Conservation (phyloP, 1,140 invertebrate species). For the Cyrtorhinus lividipennis region DNA sequence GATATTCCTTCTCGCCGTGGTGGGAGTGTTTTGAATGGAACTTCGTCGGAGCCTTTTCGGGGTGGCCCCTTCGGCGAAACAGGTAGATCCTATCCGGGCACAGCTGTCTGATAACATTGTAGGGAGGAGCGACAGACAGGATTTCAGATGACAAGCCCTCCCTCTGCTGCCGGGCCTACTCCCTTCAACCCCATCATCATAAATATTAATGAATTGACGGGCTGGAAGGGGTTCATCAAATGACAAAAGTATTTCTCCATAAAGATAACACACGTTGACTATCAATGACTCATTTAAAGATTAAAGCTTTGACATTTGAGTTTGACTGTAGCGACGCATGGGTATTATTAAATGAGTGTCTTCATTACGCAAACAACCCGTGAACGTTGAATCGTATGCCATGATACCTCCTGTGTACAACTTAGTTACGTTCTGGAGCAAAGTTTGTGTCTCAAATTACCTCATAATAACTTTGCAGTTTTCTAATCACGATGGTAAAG, state of each 20-base stretch:
- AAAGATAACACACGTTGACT: conserved; percentile 4
- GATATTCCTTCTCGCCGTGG: background rate
- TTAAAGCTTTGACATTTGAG: no score
- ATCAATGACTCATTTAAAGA: background rate
- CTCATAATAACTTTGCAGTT: no score
- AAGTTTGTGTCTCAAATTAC: no score
- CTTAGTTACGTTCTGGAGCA: no score
- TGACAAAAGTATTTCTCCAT: conserved; percentile 1
- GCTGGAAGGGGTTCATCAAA: background rate
- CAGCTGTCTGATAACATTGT: conserved; percentile 1
- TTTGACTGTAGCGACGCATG: no score
- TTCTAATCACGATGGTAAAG: no score
- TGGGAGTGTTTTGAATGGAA: no score
- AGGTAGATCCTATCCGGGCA: background rate
- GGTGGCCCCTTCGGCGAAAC: background rate
- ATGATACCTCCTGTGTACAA: no score
- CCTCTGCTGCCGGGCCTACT: background rate
- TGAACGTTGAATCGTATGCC: no score
- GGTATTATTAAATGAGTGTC: no score
- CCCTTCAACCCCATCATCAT: background rate
- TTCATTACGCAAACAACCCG: no score
- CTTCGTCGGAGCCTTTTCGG: background rate
- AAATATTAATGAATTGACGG: conserved; percentile 5
- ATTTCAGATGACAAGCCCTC: background rate
- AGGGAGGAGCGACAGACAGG: background rate